Base-by-base conservation (phyloP, 2,888 invertebrate genomes). In the Rhyacophila evoluta region DNA sequence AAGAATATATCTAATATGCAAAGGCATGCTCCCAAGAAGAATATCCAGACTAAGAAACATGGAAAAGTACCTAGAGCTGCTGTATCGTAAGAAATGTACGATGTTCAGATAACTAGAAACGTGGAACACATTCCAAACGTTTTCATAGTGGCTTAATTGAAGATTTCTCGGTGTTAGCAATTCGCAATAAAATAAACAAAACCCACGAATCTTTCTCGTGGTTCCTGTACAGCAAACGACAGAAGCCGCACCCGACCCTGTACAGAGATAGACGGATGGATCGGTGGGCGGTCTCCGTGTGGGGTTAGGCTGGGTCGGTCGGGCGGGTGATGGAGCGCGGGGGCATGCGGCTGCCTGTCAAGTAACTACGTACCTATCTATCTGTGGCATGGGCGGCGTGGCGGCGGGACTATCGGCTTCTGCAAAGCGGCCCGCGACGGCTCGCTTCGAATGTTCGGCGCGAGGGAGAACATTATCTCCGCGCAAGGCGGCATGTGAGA, bases 301-400 rank as follows among this genome's bases (percentile, higher is more conserved):
- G 69, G 69, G 69, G 69, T 33, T 15, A 69, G 29, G 69, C 8
- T 28, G 69, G 69, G 29, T 28, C 12, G 28, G 69, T 27, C n/a
- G 28, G 69, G 69, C 69, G 33, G 69, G 28, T 28, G 69, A 69
- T 27, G 69, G 27, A 29, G 69, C 69, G 28, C 69, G 69, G 69
- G 33, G 69, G 69, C 69, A 55, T 69, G 69, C 69, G 69, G 69
- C 28, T 33, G 69, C 69, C 28, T 33, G 69, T 69, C 69, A 69
- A 28, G 69, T 55, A 55, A 55, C 55, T 55, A 55, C 10, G 55
- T 55, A 55, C 55, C 55, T 55, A 55, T 12, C 41, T 55, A 55
- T 55, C 55, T 55, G 19, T 55, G 19, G 15, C 55, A 55, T 55
- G 55, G 55, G 55, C 55, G 55, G 55, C 55, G 55, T 19, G 55